Percentiles rank a stretch among this genome's conserved stretches.
These are phyloP conservation scores for Nephrotoma guestfalica DNA, from an alignment of 2,888 invertebrate species.

Conservation along the genomic window DNA sequence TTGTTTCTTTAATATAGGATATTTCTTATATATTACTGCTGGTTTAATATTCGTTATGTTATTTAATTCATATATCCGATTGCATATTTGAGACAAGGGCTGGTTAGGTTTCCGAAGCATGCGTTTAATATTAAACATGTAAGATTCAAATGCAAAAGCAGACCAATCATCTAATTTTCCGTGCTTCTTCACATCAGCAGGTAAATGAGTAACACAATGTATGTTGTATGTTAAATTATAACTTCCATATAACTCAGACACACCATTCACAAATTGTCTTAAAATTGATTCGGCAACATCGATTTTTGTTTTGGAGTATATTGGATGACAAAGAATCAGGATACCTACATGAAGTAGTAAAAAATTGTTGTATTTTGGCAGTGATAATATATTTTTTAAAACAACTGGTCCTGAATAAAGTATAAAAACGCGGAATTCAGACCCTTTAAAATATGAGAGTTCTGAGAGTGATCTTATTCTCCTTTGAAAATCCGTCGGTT, in stretches of 20 bases:
- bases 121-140: not conserved
- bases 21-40: not conserved
- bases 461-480: not conserved
- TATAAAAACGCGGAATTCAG: not conserved
- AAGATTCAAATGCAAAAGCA: not conserved
- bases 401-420: not conserved
- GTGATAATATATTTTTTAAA: not conserved
- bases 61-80: not conserved
- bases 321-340: not conserved
- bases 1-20: not conserved
- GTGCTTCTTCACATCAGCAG: not conserved
- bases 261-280: not conserved
- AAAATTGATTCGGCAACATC: not conserved
- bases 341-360: not conserved
- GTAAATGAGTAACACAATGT: not conserved
- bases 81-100: not conserved
- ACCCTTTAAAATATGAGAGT: not conserved
- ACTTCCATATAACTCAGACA: not conserved
- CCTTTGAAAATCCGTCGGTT: constrained; percentile 1
- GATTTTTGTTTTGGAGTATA: not conserved
- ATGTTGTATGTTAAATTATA: too few species aligned
- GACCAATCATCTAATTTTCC: not conserved
- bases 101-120: not conserved
- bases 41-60: not conserved
- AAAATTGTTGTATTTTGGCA: not conserved